Evolutionary conservation across 2,113 vertebrate genomes (phyloP), one percentile per base, ranked within the genome.

Genomic region (Myodes glareolus): DNA sequence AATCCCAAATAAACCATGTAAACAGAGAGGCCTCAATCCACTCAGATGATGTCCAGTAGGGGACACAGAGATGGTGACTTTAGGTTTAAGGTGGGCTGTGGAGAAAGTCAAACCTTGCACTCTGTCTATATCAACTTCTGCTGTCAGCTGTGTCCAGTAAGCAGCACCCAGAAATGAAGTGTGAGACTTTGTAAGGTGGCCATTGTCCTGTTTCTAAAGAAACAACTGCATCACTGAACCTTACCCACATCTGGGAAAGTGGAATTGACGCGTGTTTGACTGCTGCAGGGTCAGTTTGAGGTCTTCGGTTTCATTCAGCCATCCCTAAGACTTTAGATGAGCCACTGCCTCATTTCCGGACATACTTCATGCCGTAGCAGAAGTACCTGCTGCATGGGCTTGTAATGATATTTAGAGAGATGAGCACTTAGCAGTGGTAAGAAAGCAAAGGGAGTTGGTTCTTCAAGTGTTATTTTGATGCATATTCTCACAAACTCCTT

Each of bases 91-190:
- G 70, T 36, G 42, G 23, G 63, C 42, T 0, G 25, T 27, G 52
- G 16, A 23, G 42, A 72, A 23, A 27, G 23, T 21, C n/a, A 4
- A 21, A 19, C 61, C 29, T 7, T 1, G 45, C 19, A 50, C 45
- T 14, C n/a, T 31, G 23, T 92, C 75, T 52, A 0, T 47, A 1
- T 63, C 42, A 21, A 0, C 9, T 39, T 58, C n/a, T n/a, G 7
- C 17, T 1, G 0, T 31, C 52, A 68, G 23, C 7, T 1, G 0
- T 7, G 23, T 76, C 29, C 11, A 3, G 17, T 1, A 29, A 5
- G 29, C 9, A 1, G 33, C 45, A 10, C 42, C 55, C 25, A 4
- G 27, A 45, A 75, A 61, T 55, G 87, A 77, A n/a, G 11, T 2
- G 55, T 61, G 52, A 88, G 27, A 13, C 70, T 58, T 52, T 33